Evolutionary conservation across 1,140 invertebrate species (phyloP).

Genomic region (Acromyrmex charruanus): DNA sequence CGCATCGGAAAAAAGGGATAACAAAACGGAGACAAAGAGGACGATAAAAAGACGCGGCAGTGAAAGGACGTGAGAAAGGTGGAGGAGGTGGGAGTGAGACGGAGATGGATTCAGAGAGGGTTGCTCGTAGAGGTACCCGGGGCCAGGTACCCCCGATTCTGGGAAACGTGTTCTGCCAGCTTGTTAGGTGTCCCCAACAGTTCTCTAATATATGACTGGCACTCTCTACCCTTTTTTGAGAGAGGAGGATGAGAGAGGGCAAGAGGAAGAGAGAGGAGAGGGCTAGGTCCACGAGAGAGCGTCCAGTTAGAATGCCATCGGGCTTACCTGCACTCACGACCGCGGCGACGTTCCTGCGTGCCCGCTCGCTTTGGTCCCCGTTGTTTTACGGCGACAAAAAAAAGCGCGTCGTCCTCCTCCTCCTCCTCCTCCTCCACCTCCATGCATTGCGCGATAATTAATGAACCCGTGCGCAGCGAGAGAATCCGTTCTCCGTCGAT

Average conservation of each 20-base stretch:
- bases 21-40: slow-evolving; percentile 44
- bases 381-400: slow-evolving; percentile 63
- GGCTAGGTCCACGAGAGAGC: slow-evolving; percentile 36
- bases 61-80: slow-evolving; percentile 58
- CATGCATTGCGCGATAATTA: slow-evolving; percentile 74
- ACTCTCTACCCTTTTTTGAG: slow-evolving; percentile 76
- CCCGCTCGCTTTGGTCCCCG: slow-evolving; percentile 46
- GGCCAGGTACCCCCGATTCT: slow-evolving; percentile 78
- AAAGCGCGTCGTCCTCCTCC: slow-evolving; percentile 29
- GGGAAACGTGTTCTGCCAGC: slow-evolving; percentile 84
- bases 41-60: slow-evolving; percentile 61
- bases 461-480: slow-evolving; percentile 67
- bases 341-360: slow-evolving; percentile 48
- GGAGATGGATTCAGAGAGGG: slow-evolving; percentile 60
- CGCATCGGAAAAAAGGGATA: slow-evolving; percentile 25
- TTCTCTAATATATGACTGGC: slow-evolving; percentile 84
- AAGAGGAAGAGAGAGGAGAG: slow-evolving; percentile 63
- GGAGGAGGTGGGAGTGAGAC: slow-evolving; percentile 27
- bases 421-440: slow-evolving; percentile 24
- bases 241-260: slow-evolving; percentile 52
- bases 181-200: slow-evolving; percentile 84
- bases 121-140: slow-evolving; percentile 60
- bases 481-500: slow-evolving; percentile 73
- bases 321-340: slow-evolving; percentile 67
- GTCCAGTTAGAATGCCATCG: slow-evolving; percentile 70